Evolutionary conservation across 2,797 vertebrate species (phyloP).

Genomic region (Micromesistius poutassou): DNA sequence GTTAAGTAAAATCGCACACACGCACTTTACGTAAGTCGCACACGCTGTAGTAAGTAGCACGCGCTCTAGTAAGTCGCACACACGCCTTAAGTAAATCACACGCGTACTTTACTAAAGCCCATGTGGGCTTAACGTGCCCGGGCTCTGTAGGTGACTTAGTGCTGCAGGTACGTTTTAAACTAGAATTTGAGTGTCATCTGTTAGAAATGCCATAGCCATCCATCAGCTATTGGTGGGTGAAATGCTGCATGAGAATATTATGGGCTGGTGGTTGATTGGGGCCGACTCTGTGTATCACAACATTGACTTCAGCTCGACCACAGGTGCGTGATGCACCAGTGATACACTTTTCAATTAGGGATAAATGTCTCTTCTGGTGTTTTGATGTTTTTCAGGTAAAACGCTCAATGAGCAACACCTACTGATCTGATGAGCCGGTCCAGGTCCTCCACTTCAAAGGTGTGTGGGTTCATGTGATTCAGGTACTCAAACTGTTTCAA

Average conservation of each 20-base stretch:
- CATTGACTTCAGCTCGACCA: neutral
- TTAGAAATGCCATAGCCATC: neutral
- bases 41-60: no score
- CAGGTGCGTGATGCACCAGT: neutral
- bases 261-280: no score
- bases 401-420: conserved; percentile 44
- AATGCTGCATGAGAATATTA: neutral
- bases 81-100: no score
- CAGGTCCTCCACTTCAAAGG: conserved; percentile 93
- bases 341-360: neutral
- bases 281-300: neutral
- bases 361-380: neutral
- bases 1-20: no score
- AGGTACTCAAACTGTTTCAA: conserved; percentile 96
- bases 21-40: no score
- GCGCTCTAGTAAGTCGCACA: no score
- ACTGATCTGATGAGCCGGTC: conserved; percentile 95
- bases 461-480: conserved; percentile 95
- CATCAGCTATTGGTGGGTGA: neutral
- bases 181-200: neutral
- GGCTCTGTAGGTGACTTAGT: no score
- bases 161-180: neutral
- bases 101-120: no score
- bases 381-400: neutral
- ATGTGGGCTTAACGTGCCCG: no score